phyloP scores from a whole-genome alignment of 2,888 invertebrate genomes.

The Ennomos erosarius region DNA sequence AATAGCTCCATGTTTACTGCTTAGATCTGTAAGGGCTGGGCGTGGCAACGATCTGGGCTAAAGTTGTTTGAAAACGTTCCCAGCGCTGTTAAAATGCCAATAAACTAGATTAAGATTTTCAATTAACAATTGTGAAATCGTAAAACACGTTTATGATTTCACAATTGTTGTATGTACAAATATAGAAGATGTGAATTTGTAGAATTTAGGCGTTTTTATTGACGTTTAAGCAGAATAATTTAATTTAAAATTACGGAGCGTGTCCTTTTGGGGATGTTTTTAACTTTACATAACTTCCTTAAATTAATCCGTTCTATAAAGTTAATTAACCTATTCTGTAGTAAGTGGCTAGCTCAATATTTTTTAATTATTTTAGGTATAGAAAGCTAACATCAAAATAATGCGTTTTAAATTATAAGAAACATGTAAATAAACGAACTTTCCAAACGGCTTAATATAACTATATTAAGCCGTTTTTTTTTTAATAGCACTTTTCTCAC shows the following conservation, averaged over 20 bases:
- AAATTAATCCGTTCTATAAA: no score
- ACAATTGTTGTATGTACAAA: neutral
- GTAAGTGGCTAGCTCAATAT: no score
- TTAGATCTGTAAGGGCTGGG: constrained; percentile 31
- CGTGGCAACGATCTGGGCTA: constrained; percentile 32
- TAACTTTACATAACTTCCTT: no score
- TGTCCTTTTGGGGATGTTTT: no score
- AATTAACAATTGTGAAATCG: constrained; percentile 20
- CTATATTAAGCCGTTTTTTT: no score
- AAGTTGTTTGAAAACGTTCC: constrained; percentile 27
- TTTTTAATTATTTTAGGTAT: no score
- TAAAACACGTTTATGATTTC: neutral
- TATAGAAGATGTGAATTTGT: neutral
- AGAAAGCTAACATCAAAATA: neutral
- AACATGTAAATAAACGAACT: constrained; percentile 14
- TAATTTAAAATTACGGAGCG: no score
- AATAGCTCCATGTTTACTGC: constrained; percentile 45
- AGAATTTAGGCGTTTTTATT: no score
- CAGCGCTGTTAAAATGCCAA: constrained; percentile 29
- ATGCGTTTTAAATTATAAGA: constrained; percentile 2
- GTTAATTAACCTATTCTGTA: no score
- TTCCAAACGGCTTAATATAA: constrained; percentile 25
- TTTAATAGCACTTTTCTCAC: constrained; percentile 24
- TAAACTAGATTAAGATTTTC: constrained; percentile 26
- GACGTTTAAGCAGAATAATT: no score